Evolutionary conservation across 2,797 vertebrate genomes (phyloP).

Genomic region (Mionectes olivaceus): DNA sequence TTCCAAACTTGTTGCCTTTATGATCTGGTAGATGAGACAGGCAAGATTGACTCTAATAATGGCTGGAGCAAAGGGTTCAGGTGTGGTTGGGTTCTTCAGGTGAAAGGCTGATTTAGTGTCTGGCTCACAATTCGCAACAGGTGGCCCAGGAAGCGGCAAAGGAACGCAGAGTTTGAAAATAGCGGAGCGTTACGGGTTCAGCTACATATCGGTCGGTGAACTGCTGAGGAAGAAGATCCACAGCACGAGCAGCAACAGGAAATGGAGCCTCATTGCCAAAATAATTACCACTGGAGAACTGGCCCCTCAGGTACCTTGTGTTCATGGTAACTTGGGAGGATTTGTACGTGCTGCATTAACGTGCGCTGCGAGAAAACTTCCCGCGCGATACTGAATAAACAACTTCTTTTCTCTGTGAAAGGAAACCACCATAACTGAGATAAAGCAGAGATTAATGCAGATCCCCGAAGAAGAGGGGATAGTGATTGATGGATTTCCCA

Average conservation of each 20-base stretch:
- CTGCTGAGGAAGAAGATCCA: conserved; percentile 97
- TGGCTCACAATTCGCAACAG: conserved; percentile 72
- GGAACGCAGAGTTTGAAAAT: conserved; percentile 98
- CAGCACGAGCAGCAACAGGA: conserved; percentile 96
- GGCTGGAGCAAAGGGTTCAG: neutral
- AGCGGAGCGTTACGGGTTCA: conserved; percentile 94
- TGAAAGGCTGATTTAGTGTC: neutral
- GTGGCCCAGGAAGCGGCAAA: conserved; percentile 97
- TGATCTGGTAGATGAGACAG: neutral
- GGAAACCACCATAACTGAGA: conserved; percentile 99
- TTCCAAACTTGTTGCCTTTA: neutral
- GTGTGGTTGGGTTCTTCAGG: neutral
- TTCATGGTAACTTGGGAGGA: neutral
- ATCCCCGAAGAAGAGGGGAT: conserved; percentile 94
- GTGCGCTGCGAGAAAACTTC: neutral
- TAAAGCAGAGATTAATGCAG: conserved; percentile 98
- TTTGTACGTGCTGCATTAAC: neutral
- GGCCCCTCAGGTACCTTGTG: conserved; percentile 91
- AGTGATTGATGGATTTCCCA: conserved; percentile 97
- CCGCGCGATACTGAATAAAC: neutral
- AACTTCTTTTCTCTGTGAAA: conserved; percentile 69
- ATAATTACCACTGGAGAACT: conserved; percentile 98
- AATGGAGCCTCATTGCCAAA: conserved; percentile 98
- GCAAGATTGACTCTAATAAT: neutral
- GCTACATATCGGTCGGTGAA: conserved; percentile 96